A percentile compares a stretch with the other conserved stretches of the same genome.
phyloP scores from a whole-genome alignment of 2,113 vertebrate genomes.

The Odocoileus virginianus region DNA sequence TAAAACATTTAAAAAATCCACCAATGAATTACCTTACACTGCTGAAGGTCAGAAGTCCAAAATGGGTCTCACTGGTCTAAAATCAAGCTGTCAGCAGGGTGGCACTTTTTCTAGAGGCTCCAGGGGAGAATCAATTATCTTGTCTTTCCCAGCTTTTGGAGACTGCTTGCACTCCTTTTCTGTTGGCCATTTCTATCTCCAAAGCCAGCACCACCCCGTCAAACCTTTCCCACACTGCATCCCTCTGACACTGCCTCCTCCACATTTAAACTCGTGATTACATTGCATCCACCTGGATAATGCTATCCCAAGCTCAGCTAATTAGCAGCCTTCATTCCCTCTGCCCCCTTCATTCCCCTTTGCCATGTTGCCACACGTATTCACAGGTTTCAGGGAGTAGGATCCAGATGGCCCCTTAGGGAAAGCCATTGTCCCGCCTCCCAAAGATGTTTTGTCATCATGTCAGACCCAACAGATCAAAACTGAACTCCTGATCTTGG shows the following conservation, averaged over 20 bases:
- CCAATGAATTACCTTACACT: background rate
- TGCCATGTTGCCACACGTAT: background rate
- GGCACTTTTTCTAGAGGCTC: background rate
- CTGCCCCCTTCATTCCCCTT: background rate
- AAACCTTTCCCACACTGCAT: background rate
- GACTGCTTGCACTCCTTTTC: background rate
- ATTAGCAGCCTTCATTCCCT: background rate
- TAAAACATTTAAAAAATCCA: background rate
- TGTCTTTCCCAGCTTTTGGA: background rate
- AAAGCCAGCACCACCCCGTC: accelerated
- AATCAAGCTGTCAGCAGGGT: background rate
- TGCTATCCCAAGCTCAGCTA: background rate
- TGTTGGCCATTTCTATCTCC: background rate
- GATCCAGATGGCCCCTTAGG: background rate
- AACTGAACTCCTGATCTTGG: background rate
- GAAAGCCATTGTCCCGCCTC: background rate
- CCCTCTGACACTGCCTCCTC: background rate
- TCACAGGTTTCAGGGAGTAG: background rate
- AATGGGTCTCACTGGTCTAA: background rate
- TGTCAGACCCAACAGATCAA: background rate
- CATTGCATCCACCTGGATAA: background rate
- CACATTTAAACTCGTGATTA: background rate
- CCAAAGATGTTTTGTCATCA: background rate
- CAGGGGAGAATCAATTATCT: background rate
- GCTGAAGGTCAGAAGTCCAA: background rate